Evolutionary conservation across 2,797 vertebrate genomes (phyloP), one percentile per base, ranked within the genome.

Genomic region (Lerista edwardsae): DNA sequence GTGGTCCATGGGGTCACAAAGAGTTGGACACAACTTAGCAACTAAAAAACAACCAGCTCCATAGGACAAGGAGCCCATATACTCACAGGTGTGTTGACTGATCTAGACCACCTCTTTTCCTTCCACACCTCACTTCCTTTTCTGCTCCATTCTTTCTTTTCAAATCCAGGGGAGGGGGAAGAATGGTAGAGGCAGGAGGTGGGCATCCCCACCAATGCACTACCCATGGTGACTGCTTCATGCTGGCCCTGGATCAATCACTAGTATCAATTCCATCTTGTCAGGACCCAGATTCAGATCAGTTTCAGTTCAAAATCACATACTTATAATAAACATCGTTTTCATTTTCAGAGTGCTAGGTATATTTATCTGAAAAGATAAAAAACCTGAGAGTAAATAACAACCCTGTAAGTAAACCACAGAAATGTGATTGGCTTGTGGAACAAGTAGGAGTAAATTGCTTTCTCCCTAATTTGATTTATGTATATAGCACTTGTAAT

Each of bases 401-500:
- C 57, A 7, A 62, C 64, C 31, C 17, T 4, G n/a, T 41, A 79
- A 10, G 39, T 51, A 75, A 64, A 15, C 64, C 47, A 41, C 19
- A 84, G 51, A 25, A 55, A n/a, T n/a, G 34, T 51, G 69, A 79
- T 4, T 39, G 21, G 71, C 62, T 87, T 74, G 36, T 59, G 47
- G 75, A 75, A 68, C 47, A 75, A 47, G 10, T 68, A 62, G 29
- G 31, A 75, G 34, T 75, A 78, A 86, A 86, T 47, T 34, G 34
- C 61, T 72, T 64, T 44, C 59, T 86, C 36, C 62, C 51, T 73
- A 47, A 78, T 79, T 62, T 84, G 57, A 84, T 72, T 78, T 78
- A 84, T 36, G 41, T 61, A 79, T 72, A 62, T 72, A 51, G 55
- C 75, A 72, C 31, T 79, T 84, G 78, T 78, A 84, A 84, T 72